These are phyloP conservation scores for Argentina silus DNA, from an alignment of 2,797 vertebrate genomes.

Conservation along the genomic window DNA sequence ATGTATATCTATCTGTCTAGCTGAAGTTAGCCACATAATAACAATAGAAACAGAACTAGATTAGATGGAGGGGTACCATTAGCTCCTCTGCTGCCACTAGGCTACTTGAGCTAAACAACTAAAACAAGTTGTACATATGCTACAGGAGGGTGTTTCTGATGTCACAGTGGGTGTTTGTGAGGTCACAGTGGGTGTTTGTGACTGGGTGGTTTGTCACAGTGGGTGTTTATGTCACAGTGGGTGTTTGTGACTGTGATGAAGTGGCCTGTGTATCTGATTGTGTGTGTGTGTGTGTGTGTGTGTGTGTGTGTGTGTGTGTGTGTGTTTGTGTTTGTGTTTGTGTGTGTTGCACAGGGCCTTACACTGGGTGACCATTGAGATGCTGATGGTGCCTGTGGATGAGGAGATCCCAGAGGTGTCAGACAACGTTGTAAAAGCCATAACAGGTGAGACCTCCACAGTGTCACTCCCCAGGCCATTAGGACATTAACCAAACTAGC, in stretches of 20 bases:
- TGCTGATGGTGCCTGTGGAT: conserved; percentile 95
- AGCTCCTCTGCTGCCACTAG: too few relatives aligned
- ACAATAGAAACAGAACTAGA: too few relatives aligned
- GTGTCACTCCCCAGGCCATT: neutral
- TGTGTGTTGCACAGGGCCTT: conserved; percentile 79
- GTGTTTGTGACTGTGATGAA: too few relatives aligned
- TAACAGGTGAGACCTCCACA: conserved; percentile 85
- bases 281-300: conserved; percentile 23
- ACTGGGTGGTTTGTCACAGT: neutral
- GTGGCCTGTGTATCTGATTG: neutral
- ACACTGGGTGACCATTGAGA: conserved; percentile 96
- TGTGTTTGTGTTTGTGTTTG: neutral
- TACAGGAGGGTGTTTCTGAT: too few relatives aligned
- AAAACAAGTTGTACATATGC: too few relatives aligned
- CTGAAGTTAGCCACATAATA: too few relatives aligned
- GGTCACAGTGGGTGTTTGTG: conserved; percentile 4
- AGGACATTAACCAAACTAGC: neutral
- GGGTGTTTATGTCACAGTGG: conserved; percentile 5
- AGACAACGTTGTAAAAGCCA: conserved; percentile 95
- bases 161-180: conserved; percentile 1
- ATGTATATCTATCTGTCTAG: too few relatives aligned
- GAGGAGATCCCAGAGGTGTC: conserved; percentile 95
- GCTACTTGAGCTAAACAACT: too few relatives aligned
- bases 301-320: conserved; percentile 14
- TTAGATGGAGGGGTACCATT: too few relatives aligned